These are phyloP conservation scores for Gasterosteus nipponicus DNA, from an alignment of 2,113 vertebrate genomes.

Conservation along the genomic window DNA sequence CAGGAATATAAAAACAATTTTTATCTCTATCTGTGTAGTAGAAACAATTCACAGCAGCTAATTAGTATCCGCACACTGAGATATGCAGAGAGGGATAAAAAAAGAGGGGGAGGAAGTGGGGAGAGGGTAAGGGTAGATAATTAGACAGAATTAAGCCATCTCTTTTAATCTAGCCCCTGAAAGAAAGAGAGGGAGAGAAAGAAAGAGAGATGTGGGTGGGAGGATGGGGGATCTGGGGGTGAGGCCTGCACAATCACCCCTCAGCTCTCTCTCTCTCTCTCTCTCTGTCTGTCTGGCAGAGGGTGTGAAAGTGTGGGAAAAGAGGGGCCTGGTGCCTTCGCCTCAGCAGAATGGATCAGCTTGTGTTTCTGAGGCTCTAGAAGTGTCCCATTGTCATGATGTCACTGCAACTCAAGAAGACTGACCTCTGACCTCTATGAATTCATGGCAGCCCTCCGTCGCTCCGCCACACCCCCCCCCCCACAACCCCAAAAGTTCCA, in stretches of 20 bases:
- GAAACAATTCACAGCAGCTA: constrained; percentile 76
- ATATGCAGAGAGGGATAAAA: constrained; percentile 55
- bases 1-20: constrained; percentile 30
- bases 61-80: constrained; percentile 77
- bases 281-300: constrained; percentile 73
- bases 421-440: constrained; percentile 96
- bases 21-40: constrained; percentile 70
- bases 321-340: constrained; percentile 91
- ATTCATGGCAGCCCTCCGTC: constrained; percentile 87
- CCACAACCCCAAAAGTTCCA: constrained; percentile 75
- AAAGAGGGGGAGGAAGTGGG: constrained; percentile 52
- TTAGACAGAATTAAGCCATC: constrained; percentile 86
- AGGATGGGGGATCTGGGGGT: constrained; percentile 61
- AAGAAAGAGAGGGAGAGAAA: constrained; percentile 67
- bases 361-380: constrained; percentile 88
- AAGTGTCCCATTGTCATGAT: constrained; percentile 98
- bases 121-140: constrained; percentile 78
- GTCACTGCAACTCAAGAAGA: constrained; percentile 96
- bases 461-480: constrained; percentile 69
- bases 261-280: constrained; percentile 69
- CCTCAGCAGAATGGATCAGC: constrained; percentile 92
- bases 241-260: constrained; percentile 77
- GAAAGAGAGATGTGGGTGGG: constrained; percentile 49
- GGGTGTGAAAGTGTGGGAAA: constrained; percentile 93
- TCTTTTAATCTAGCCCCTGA: constrained; percentile 81